These are phyloP conservation scores for Rhynchonycteris naso DNA, from an alignment of 2,797 vertebrate species.

Conservation along the genomic window DNA sequence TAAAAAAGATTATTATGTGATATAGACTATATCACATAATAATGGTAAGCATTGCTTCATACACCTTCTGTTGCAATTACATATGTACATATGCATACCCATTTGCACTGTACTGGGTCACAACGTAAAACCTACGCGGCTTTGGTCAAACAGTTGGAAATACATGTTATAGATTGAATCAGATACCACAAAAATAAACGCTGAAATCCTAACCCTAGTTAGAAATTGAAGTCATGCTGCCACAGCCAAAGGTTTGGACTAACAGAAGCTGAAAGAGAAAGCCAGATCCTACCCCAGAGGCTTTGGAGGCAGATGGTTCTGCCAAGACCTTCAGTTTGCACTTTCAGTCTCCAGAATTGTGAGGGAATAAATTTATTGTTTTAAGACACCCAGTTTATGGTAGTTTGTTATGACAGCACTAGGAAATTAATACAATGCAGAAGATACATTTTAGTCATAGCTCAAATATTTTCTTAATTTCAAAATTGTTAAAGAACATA, in stretches of 20 bases:
- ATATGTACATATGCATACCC: not conserved
- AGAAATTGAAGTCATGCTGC: not conserved
- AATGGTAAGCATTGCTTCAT: not conserved
- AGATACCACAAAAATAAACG: not conserved
- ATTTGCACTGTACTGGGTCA: not conserved
- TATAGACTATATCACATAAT: not conserved
- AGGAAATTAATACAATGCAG: not conserved
- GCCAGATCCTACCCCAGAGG: not conserved
- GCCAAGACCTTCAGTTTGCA: not conserved
- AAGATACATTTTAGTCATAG: slow-evolving; percentile 37
- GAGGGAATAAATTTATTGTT: not conserved
- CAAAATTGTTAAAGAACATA: not conserved
- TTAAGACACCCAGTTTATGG: not conserved
- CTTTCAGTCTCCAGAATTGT: not conserved
- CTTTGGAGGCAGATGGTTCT: not conserved
- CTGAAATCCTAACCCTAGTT: not conserved
- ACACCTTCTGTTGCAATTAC: slow-evolving; percentile 33
- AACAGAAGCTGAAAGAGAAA: slow-evolving; percentile 11
- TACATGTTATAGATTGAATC: not conserved
- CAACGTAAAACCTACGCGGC: slow-evolving; percentile 28
- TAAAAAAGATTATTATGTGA: too few relatives aligned
- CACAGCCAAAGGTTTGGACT: not conserved
- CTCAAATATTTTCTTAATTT: slow-evolving; percentile 24
- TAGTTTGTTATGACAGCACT: not conserved
- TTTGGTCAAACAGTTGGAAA: slow-evolving; percentile 35